These are phyloP conservation scores for Cenopis cana DNA, from an alignment of 2,888 invertebrate genomes.

Conservation along the genomic window DNA sequence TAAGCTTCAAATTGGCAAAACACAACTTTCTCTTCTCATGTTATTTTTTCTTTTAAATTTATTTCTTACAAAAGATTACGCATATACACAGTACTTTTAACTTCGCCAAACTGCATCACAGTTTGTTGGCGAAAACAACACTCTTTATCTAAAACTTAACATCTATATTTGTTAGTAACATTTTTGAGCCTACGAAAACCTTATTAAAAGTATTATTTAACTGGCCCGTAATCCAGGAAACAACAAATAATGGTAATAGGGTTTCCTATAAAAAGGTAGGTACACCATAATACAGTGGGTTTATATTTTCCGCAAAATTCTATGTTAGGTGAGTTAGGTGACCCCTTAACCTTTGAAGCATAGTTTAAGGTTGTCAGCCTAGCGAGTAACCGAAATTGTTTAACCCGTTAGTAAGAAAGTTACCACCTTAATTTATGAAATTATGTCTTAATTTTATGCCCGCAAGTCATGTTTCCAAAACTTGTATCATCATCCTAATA, in stretches of 20 bases:
- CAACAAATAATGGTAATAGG: neutral
- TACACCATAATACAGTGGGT: neutral
- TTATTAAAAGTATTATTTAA: too few species aligned
- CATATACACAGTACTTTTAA: too few species aligned
- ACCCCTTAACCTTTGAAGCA: neutral
- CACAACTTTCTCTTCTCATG: neutral
- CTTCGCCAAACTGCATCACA: too few species aligned
- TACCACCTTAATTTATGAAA: neutral
- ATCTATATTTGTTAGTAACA: too few species aligned
- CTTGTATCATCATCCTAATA: neutral
- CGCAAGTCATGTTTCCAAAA: neutral
- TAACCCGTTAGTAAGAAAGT: neutral
- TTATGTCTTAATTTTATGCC: neutral
- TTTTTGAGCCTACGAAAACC: too few species aligned
- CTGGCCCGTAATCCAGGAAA: neutral
- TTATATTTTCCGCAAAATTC: conserved; percentile 1
- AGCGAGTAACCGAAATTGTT: neutral
- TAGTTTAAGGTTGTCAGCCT: neutral
- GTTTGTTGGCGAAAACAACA: too few species aligned
- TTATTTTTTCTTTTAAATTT: too few species aligned
- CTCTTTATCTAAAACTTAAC: too few species aligned
- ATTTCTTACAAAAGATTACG: too few species aligned
- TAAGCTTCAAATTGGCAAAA: neutral
- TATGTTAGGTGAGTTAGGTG: neutral
- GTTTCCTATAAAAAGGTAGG: neutral